Base-by-base conservation (phyloP, 1,140 invertebrate genomes). In the Drosophila miranda region DNA sequence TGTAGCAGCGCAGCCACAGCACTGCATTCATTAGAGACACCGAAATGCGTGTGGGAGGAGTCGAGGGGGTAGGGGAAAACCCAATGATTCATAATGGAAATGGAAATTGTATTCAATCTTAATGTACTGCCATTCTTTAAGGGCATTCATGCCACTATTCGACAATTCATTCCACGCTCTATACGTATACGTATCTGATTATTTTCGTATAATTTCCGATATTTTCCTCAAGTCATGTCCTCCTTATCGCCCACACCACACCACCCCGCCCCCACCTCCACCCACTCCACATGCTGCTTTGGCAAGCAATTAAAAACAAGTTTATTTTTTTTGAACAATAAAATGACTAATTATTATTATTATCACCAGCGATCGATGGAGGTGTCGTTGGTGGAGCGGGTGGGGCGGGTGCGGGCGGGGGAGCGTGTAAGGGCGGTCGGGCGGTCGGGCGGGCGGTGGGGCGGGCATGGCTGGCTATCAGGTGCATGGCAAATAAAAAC, bases 241-340 rank as follows among this genome's bases (percentile, higher is more conserved):
- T 56, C 51, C 63, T 68, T 42, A 62, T 54, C 66, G 45, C 14
- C 23, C 16, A 16, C 16, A 16, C 44, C 70, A 21, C 54, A 62
- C 5, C 23, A 0, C 23, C 23, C 23, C 23, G 4, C 23, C 23
- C 2, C 23, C 23, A 3, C 23, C 23, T 5, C 23, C 23, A 26
- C 23, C 23, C 23, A 26, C 4, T 26, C 23, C 19, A 19, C 19
- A 19, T 19, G 23, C 34, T 38, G 34, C 34, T 38, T 78, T 59
- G 72, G 79, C 79, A 51, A 60, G 75, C 81, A 84, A 84, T 86
- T 84, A 86, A 84, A 84, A 80, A 84, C 81, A 84, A 84, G 81
- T 84, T 84, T 84, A 84, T 84, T 84, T 84, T 86, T 84, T 84
- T 84, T 80, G 81, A 84, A 86, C 81, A 84, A 84, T 84, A 84